Conservation (phyloP, 1,140 invertebrate genomes). For the Pseudoatta argentina region DNA sequence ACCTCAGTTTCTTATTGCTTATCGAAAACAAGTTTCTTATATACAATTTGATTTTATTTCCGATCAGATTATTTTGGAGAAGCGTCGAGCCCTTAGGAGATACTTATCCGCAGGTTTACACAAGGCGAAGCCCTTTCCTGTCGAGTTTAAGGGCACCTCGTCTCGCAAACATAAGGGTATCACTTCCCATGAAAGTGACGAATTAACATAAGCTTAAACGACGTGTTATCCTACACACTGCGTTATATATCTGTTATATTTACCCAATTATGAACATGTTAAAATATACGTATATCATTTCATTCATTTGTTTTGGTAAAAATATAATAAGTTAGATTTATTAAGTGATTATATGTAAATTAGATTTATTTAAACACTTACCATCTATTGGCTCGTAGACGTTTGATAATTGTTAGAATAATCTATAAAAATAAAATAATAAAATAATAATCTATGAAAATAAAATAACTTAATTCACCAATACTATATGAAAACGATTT, state of each 20-base stretch:
- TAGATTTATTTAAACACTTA: constrained; percentile 28
- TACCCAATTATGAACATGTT: background rate
- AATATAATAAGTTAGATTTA: constrained; percentile 1
- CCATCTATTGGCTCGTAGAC: background rate
- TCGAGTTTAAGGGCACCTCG: constrained; percentile 12
- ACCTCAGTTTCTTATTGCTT: background rate
- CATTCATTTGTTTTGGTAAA: background rate
- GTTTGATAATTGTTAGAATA: background rate
- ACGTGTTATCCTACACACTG: constrained; percentile 46
- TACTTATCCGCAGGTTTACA: constrained; percentile 55
- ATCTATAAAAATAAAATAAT: background rate
- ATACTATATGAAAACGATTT: background rate
- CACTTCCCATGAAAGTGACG: constrained; percentile 21
- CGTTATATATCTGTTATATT: constrained; percentile 9
- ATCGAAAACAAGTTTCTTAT: background rate
- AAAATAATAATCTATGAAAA: background rate
- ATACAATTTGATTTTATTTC: constrained; percentile 3
- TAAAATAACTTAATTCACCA: background rate
- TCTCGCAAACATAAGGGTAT: constrained; percentile 41
- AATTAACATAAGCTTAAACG: constrained; percentile 67
- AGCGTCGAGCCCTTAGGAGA: constrained; percentile 38
- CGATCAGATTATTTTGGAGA: constrained; percentile 51
- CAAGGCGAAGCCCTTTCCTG: constrained; percentile 38
- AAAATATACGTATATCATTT: background rate
- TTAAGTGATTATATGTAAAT: background rate